Conservation (phyloP, 2,113 vertebrate species). For the Coregonus clupeaformis region DNA sequence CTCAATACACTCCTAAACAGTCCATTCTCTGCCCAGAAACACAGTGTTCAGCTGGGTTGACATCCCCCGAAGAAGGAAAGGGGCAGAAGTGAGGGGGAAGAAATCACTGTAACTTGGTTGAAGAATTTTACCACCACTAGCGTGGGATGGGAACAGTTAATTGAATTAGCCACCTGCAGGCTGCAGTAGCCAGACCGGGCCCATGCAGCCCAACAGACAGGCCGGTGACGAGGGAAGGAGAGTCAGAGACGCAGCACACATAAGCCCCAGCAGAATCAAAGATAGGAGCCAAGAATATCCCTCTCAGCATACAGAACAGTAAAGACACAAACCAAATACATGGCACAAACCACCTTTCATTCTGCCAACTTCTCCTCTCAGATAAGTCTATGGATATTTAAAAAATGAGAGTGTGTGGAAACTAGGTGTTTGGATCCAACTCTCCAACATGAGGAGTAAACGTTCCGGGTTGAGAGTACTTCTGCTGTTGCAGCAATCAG, state of each 20-base stretch:
- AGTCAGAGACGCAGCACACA: conserved; percentile 49
- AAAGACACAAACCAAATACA: conserved; percentile 45
- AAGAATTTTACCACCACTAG: conserved; percentile 1
- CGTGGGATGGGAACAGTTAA: conserved; percentile 24
- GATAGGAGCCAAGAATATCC: conserved; percentile 66
- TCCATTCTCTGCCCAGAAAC: neutral
- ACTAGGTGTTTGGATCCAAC: neutral
- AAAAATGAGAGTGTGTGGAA: neutral
- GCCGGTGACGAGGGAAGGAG: conserved; percentile 12
- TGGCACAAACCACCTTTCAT: conserved; percentile 11
- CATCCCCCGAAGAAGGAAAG: neutral
- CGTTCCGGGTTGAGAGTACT: neutral
- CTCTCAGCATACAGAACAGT: conserved; percentile 39
- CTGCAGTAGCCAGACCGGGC: conserved; percentile 5
- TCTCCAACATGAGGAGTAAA: neutral
- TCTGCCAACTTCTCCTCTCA: neutral
- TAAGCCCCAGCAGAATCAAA: conserved; percentile 59
- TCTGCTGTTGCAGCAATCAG: neutral
- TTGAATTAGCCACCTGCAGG: conserved; percentile 45
- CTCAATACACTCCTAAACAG: neutral
- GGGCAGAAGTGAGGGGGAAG: conserved; percentile 10
- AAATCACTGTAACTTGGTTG: conserved; percentile 37
- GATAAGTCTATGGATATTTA: neutral
- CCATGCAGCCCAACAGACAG: conserved; percentile 3
- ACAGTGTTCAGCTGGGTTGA: neutral